Evolutionary conservation across 2,888 invertebrate species (phyloP), one percentile per base, ranked within the genome.

Genomic region (Trissolcus japonicus): DNA sequence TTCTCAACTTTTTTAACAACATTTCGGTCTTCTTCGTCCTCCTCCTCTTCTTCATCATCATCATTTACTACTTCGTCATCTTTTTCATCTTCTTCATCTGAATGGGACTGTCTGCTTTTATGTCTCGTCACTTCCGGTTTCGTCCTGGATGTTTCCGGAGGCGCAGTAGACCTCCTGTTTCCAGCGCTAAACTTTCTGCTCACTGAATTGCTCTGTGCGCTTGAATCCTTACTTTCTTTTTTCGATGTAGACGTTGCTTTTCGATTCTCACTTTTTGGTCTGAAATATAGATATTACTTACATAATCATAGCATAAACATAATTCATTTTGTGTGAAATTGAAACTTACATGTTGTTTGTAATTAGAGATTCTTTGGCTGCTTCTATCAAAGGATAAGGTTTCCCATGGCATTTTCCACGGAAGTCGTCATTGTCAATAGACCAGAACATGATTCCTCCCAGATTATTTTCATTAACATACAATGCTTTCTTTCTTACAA

Each of bases 391-490:
- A 0, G 97, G 97, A 90, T 96, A 97, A 0, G 96, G 94, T 86
- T 94, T 94, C 25, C 93, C 94, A 80, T 95, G 95, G 86, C 97
- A 97, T 41, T 92, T 92, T n/a, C 97, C 97, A 55, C 97, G 92
- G 91, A 97, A 98, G 86, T 98, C 97, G 80, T 98, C 97, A 87
- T 96, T 97, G 90, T 97, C 97, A 82, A 98, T 95, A 0, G 97
- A 95, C 96, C 96, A 96, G 89, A 95, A 95, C 96, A 96, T 96
- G 59, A 96, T 95, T 85, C 97, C 97, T 82, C 97, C 97, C 21
- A 97, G 91, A 62, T 93, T 93, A 80, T 95, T 94, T 75, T 96
- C 94, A 40, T 94, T 94, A 0, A 96, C 97, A 86, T 96, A 97
- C 83, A 94, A 93, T 0, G 95, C 94, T 91, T 98, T 97, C 85